These are phyloP conservation scores for Drosophila sulfurigaster DNA, from an alignment of 1,140 invertebrate genomes.

Conservation along the genomic window DNA sequence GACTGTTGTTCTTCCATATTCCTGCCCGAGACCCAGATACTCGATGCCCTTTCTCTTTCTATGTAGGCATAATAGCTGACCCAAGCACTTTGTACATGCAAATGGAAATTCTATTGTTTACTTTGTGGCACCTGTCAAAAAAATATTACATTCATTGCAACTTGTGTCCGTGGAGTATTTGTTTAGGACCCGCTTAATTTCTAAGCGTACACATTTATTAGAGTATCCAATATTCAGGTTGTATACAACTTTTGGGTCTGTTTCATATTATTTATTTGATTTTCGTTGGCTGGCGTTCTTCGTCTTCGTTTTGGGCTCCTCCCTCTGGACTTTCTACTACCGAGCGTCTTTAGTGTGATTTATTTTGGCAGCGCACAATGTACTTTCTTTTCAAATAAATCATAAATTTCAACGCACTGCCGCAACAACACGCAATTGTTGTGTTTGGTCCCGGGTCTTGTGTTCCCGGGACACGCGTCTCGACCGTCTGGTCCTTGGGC, in stretches of 20 bases:
- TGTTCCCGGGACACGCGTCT: slow-evolving; percentile 18
- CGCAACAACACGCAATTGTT: slow-evolving; percentile 56
- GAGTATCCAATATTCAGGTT: neutral
- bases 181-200: too few relatives aligned
- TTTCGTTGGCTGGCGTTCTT: slow-evolving; percentile 45
- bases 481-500: neutral
- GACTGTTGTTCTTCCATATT: slow-evolving; percentile 41
- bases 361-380: slow-evolving; percentile 78
- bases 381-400: slow-evolving; percentile 83
- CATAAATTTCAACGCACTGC: slow-evolving; percentile 79
- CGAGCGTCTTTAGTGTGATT: slow-evolving; percentile 75
- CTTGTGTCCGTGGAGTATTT: too few relatives aligned
- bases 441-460: slow-evolving; percentile 8
- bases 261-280: slow-evolving; percentile 56
- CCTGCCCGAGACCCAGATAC: neutral
- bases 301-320: slow-evolving; percentile 17
- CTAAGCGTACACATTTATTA: neutral
- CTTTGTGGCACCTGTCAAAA: neutral
- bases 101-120: neutral
- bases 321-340: slow-evolving; percentile 25
- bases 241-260: slow-evolving; percentile 10
- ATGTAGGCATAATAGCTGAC: slow-evolving; percentile 8
- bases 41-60: neutral
- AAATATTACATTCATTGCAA: neutral
- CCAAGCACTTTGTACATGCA: slow-evolving; percentile 1